Base-by-base conservation (phyloP, 2,113 vertebrate species). In the Phrynosoma platyrhinos region DNA sequence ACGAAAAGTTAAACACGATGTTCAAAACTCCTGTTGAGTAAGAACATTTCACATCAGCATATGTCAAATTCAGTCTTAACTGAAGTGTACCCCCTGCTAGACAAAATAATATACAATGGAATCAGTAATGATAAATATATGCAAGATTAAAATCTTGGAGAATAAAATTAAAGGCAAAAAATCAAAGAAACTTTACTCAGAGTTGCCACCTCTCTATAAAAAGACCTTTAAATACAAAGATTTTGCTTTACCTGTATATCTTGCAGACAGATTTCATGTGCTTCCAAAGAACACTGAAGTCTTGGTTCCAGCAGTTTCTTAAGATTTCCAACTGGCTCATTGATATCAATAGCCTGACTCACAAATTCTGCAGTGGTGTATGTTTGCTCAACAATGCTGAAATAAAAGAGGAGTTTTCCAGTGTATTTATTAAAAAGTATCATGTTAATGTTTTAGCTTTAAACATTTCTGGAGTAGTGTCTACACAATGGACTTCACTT, bases 301-400 rank as follows among this genome's bases (percentile, higher is more conserved):
- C 99, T 98, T 76, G 98, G 99, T 96, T 99, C 99, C 93, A 99
- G 94, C 69, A 99, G 93, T 94, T 99, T 99, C 96, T 99, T 99
- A 92, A 99, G 97, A 96, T 99, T 99, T 86, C 98, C 99, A 90
- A 99, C 95, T 23, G 99, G 99, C 88, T 99, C 99, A 93, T 98
- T 99, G 95, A 99, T 99, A 95, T 99, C 99, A 81, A 99, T 99
- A 83, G 99, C 98, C 93, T 99, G 99, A 93, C 98, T 99, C 88
- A 99, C 98, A 95, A 99, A 96, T 95, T 99, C 98, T 55, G 98
- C 98, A 10, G 98, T 97, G 21, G 98, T 97, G 84, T 99, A 98
- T 16, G 98, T 98, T 88, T 99, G 98, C 91, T 99, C 98, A 36
- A 99, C 98, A 1, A 99, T 97, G 85, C 98, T 99, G 82, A 86